A percentile compares a stretch with the other conserved stretches of the same genome.
Evolutionary conservation across 1,140 invertebrate genomes (phyloP).

Genomic region (Thereuonema tuberculata): DNA sequence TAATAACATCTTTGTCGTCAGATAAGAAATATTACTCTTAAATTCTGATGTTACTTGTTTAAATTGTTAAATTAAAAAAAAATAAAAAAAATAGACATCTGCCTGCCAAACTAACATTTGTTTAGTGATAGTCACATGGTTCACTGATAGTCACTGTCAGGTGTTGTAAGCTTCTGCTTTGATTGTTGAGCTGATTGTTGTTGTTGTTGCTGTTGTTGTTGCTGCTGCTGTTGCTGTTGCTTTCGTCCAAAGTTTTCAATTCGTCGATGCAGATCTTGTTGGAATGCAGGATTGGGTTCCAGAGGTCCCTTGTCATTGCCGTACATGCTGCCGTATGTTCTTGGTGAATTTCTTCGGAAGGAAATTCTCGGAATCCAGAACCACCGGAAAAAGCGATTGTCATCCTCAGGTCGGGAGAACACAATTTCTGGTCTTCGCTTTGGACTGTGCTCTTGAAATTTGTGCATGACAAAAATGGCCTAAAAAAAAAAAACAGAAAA

Average conservation of each 20-base stretch:
- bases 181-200: background rate
- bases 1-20: too few relatives aligned
- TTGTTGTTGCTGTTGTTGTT: background rate
- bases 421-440: background rate
- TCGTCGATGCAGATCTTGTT: conserved; percentile 8
- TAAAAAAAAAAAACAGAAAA: background rate
- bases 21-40: too few relatives aligned
- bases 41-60: too few relatives aligned
- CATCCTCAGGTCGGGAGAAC: background rate
- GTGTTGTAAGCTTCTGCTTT: too few relatives aligned
- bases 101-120: background rate
- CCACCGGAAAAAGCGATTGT: conserved; percentile 3
- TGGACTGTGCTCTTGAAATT: conserved; percentile 1
- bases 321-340: background rate
- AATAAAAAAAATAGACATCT: background rate
- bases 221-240: background rate
- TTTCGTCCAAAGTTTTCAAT: conserved; percentile 6
- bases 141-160: too few relatives aligned
- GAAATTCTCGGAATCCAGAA: conserved; percentile 4
- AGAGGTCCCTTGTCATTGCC: background rate
- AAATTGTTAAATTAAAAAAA: background rate
- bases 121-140: background rate
- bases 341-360: background rate
- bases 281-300: conserved; percentile 6
- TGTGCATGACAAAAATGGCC: conserved; percentile 2